phyloP scores from a whole-genome alignment of 64 coral and sea anemone genomes.

The Montipora cactus region DNA sequence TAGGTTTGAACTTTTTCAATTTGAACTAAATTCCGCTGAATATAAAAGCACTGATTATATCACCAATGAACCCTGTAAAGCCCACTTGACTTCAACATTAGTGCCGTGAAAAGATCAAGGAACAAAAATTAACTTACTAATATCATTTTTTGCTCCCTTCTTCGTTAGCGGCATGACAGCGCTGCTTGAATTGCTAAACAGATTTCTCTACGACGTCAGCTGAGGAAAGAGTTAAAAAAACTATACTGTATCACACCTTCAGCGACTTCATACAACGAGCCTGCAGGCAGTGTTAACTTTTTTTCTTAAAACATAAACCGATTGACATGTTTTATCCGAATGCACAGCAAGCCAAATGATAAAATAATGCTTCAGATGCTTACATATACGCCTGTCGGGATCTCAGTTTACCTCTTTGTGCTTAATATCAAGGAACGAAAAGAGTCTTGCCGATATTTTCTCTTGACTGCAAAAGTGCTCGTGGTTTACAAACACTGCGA shows the following conservation, averaged over 20 bases:
- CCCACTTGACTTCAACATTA: neutral
- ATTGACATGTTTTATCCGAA: slow-evolving; percentile 3
- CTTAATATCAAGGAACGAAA: neutral
- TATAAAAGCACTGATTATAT: neutral
- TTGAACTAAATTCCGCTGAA: slow-evolving; percentile 20
- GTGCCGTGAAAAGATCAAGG: neutral
- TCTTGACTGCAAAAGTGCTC: neutral
- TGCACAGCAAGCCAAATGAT: slow-evolving; percentile 25
- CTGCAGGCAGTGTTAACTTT: neutral
- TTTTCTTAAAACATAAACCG: neutral
- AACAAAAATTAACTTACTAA: slow-evolving; percentile 15
- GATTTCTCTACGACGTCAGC: slow-evolving; percentile 2
- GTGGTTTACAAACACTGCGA: neutral
- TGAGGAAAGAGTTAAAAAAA: slow-evolving; percentile 19
- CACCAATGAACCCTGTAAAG: neutral
- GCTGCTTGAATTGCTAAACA: slow-evolving; percentile 15
- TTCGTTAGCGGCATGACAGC: slow-evolving; percentile 43
- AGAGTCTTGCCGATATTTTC: neutral
- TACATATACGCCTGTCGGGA: slow-evolving; percentile 14
- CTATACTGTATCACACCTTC: neutral
- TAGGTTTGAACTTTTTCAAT: neutral
- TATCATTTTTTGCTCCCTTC: slow-evolving; percentile 52
- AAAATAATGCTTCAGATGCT: neutral
- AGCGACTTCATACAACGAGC: neutral
- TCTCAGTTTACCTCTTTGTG: slow-evolving; percentile 30